Percentiles rank a stretch among this genome's conserved stretches.
Evolutionary conservation across 2,797 vertebrate genomes (phyloP).

Genomic region (Distichodus sexfasciatus): DNA sequence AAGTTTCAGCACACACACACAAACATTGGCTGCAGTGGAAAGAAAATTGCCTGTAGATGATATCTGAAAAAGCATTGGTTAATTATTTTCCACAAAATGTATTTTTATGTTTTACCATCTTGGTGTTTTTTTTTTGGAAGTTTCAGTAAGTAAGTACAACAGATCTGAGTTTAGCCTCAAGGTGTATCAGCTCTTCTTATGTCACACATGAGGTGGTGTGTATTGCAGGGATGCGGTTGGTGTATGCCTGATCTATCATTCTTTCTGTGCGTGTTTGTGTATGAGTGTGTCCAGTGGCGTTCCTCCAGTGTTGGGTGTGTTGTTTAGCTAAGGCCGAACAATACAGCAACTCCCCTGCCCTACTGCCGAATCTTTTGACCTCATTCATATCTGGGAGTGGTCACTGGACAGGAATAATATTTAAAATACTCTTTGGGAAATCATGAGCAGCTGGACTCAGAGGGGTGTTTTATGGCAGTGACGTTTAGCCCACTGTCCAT

Average conservation of each 20-base stretch:
- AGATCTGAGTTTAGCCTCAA: too few species aligned
- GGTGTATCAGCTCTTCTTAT: too few species aligned
- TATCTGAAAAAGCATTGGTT: not conserved
- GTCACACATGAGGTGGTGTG: too few species aligned
- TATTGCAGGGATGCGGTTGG: too few species aligned
- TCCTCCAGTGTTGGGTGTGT: not conserved
- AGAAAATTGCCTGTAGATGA: not conserved
- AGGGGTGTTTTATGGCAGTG: not conserved
- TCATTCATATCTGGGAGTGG: conserved; percentile 37
- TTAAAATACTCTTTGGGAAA: conserved; percentile 47
- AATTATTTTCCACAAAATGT: not conserved
- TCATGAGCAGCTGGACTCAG: conserved; percentile 54
- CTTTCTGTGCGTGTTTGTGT: not conserved
- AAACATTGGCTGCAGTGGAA: not conserved
- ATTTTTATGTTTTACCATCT: too few species aligned
- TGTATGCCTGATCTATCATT: not conserved
- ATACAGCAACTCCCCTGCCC: conserved; percentile 50
- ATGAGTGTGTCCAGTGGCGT: not conserved
- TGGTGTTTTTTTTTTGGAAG: too few species aligned
- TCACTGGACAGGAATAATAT: conserved; percentile 53
- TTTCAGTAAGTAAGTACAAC: too few species aligned
- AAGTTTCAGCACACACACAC: not conserved
- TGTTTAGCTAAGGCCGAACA: conserved; percentile 42
- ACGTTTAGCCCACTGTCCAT: not conserved
- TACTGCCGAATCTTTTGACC: conserved; percentile 48